Base-by-base conservation (phyloP, 2,888 invertebrate species). In the Drosophila trichaetosa region DNA sequence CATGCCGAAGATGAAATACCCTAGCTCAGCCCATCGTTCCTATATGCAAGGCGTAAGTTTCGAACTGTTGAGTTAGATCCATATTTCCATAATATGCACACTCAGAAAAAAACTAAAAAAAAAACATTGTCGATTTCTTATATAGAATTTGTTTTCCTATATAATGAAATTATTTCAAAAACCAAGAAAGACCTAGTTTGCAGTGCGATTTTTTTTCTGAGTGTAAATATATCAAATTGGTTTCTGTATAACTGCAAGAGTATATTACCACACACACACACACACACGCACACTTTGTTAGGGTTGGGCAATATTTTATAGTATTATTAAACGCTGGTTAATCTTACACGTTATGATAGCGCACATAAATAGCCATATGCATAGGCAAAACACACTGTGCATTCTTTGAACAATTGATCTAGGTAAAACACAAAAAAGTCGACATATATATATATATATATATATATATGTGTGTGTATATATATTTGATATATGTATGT, bases 341-440 rank as follows among this genome's bases (percentile, higher is more conserved):
- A 29, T 49, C 80, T 80, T 80, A 80, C 80, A 68, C 38, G 58
- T 57, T 67, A 31, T 51, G 64, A 48, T 8, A 13, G 52, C 54
- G 40, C 52, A 64, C 21, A 73, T 31, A 31, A 73, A 31, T n/a
- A 82, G 62, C 61, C 65, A 69, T 16, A 75, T 38, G 68, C 48
- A 78, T 31, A 66, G 57, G 61, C 36, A 51, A 40, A 27, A 64
- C 10, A 56, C 21, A 18, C 51, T 42, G 16, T 51, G 53, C 77
- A 78, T 80, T 16, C 21, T 76, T 24, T 13, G n/a, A 54, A 33
- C 18, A 33, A 62, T n/a, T 40, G 46, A 33, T 29, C 48, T 7
- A 53, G 31, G 24, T 40, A 31, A 40, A 27, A 40, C 31, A 54
- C 31, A 42, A 24, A 29, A 24, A 21, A 42, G 42, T 21, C 21